Percentiles rank a stretch among this genome's conserved stretches.
Conservation (phyloP, 2,888 invertebrate genomes). For the Tholera decimalis region DNA sequence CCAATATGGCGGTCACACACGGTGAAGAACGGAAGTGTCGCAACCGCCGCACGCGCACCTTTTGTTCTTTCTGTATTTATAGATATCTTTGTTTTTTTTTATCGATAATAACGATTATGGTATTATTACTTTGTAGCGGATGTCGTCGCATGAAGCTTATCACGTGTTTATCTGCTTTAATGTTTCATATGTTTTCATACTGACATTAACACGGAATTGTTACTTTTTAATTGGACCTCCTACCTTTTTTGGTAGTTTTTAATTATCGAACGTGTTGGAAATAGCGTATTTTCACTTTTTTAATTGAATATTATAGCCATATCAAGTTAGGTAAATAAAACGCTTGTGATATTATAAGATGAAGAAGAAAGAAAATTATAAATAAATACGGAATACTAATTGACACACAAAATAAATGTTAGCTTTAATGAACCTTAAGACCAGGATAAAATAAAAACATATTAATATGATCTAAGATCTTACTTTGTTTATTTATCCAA, state of each 20-base stretch:
- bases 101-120: constrained; percentile 44
- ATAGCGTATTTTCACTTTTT: not conserved
- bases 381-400: too few relatives aligned
- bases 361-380: too few relatives aligned
- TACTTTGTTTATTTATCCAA: not conserved
- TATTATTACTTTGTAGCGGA: constrained; percentile 40
- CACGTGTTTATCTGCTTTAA: constrained; percentile 19
- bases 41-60: constrained; percentile 48
- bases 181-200: constrained; percentile 11
- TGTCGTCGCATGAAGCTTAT: constrained; percentile 26
- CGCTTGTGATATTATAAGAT: not conserved
- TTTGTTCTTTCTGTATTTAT: constrained; percentile 33
- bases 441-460: not conserved
- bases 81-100: constrained; percentile 29
- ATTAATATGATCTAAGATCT: not conserved
- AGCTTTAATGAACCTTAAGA: not conserved
- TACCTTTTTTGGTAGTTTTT: not conserved
- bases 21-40: constrained; percentile 44
- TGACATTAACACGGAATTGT: constrained; percentile 3
- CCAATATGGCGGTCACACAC: constrained; percentile 36
- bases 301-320: too few relatives aligned
- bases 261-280: not conserved
- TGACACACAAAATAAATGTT: too few relatives aligned
- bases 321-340: too few relatives aligned
- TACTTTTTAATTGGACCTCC: not conserved